phyloP scores from a whole-genome alignment of 2,888 invertebrate genomes.

The Trachelus tabidus region DNA sequence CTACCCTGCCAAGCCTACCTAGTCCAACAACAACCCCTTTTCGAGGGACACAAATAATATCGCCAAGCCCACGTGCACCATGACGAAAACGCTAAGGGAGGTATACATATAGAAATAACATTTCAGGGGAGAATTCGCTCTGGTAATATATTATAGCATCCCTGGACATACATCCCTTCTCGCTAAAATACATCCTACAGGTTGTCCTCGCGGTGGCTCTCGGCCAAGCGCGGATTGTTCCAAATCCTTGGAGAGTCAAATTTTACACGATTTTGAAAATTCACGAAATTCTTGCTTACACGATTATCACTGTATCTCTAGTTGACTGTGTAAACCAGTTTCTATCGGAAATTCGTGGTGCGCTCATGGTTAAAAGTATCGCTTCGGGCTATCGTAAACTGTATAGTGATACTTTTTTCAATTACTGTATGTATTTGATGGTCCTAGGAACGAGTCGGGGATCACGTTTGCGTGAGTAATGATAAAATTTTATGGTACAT shows the following conservation, averaged over 20 bases:
- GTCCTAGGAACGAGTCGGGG: background rate
- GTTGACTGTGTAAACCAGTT: background rate
- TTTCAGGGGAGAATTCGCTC: background rate
- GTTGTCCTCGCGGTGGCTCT: background rate
- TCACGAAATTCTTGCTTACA: background rate
- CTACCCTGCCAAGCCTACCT: slow-evolving; percentile 20
- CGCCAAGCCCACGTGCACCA: background rate
- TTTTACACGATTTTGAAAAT: background rate
- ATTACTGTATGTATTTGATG: background rate
- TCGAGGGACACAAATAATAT: background rate
- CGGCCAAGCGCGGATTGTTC: background rate
- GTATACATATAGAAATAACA: background rate
- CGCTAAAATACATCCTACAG: background rate
- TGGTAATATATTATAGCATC: background rate
- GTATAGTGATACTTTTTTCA: too few relatives aligned
- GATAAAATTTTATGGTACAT: background rate
- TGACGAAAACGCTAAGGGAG: background rate
- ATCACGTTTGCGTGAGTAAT: background rate
- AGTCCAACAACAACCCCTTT: background rate
- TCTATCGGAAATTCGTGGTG: background rate
- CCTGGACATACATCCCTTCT: background rate
- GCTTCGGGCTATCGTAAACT: background rate
- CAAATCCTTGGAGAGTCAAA: background rate
- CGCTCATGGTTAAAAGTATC: background rate
- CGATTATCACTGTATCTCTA: background rate